Evolutionary conservation across 2,797 vertebrate species (phyloP), one percentile per base, ranked within the genome.

Genomic region (Argya squamiceps): DNA sequence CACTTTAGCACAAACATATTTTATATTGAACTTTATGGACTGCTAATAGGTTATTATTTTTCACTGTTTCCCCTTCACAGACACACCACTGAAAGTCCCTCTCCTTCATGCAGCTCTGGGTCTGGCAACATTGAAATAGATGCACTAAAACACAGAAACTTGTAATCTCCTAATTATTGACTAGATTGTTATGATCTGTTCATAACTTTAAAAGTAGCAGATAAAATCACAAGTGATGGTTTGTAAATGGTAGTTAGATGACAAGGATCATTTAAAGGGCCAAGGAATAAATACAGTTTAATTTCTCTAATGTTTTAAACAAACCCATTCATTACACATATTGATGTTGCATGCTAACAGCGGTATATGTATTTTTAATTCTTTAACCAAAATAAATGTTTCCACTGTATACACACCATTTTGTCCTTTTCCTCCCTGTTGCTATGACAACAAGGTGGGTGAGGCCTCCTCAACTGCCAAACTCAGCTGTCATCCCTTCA

Each of bases 401-500:
- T 97, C 97, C 96, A 97, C 97, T 97, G 97, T 96, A 96, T 92
- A 97, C 96, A 97, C 97, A 98, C 96, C 97, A 97, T 97, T 98
- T 97, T 97, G 97, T 98, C 98, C 97, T 97, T 96, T 97, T 98
- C 98, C 98, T 98, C 98, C 98, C 98, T 98, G 99, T 99, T 99
- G 98, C 99, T 99, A 99, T 99, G 99, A 98, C 98, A 98, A 99
- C 99, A 98, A 98, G 99, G 99, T 99, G 99, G 99, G 98, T 98
- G 99, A 99, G 99, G 99, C 99, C 98, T 98, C 98, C 98, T 98
- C 98, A 99, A 98, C 98, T 99, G 98, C 98, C 99, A 99, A 98
- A 99, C 99, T 99, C 99, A 99, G 99, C 99, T 99, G 99, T 99
- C 99, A 99, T 99, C 99, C 98, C 98, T 99, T 99, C 99, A 99